These are phyloP conservation scores for Valencia hispanica DNA, from an alignment of 2,797 vertebrate genomes.

Conservation along the genomic window DNA sequence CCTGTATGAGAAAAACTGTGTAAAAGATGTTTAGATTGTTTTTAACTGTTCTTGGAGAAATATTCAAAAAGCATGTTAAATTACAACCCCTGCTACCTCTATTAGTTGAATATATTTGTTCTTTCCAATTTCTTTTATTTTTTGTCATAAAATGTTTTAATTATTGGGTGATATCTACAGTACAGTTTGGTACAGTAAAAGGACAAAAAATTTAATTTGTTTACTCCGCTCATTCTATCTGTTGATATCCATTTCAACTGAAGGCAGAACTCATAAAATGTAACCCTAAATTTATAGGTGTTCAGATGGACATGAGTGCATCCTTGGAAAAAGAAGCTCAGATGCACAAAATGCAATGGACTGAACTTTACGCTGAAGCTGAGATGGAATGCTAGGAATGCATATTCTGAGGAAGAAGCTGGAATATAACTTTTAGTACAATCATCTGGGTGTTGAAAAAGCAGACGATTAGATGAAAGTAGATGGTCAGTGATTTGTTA, in stretches of 20 bases:
- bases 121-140: neutral
- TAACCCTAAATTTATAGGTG: neutral
- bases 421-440: neutral
- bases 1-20: too few relatives aligned
- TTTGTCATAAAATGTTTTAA: neutral
- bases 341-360: neutral
- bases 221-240: neutral
- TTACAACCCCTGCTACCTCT: too few relatives aligned
- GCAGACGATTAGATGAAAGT: neutral
- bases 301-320: neutral
- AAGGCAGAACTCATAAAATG: neutral
- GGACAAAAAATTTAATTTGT: neutral
- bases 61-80: too few relatives aligned
- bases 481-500: neutral
- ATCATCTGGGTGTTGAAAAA: neutral
- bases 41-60: too few relatives aligned
- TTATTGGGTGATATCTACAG: neutral
- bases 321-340: slow-evolving; percentile 22
- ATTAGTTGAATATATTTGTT: neutral
- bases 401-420: neutral
- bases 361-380: slow-evolving; percentile 3
- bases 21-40: too few relatives aligned
- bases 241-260: neutral
- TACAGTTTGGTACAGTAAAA: too few relatives aligned
- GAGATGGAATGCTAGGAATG: slow-evolving; percentile 33